These are phyloP conservation scores for Myotis yumanensis DNA, from an alignment of 2,113 vertebrate species.

Conservation along the genomic window DNA sequence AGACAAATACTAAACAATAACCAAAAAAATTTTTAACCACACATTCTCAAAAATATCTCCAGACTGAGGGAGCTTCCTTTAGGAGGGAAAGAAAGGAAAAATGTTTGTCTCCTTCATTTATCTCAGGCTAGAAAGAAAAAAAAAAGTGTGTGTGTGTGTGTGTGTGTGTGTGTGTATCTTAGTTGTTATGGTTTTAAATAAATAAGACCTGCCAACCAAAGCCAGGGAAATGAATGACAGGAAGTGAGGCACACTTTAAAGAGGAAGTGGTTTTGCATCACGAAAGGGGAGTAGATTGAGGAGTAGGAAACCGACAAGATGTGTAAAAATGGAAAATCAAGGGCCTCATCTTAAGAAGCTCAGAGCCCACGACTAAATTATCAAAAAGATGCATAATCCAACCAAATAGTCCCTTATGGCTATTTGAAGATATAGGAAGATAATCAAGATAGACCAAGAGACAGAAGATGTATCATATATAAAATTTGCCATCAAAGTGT, in stretches of 20 bases:
- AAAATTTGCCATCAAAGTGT: conserved; percentile 3
- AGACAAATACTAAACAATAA: background rate
- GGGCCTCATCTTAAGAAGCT: background rate
- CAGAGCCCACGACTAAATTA: background rate
- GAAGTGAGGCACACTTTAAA: conserved; percentile 61
- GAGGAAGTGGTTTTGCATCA: conserved; percentile 60
- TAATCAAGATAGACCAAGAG: background rate
- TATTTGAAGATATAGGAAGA: conserved; percentile 23
- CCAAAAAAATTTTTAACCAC: background rate
- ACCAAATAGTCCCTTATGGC: background rate
- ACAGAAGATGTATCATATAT: background rate
- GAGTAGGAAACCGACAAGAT: conserved; percentile 14
- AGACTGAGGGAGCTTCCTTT: conserved; percentile 32
- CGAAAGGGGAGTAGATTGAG: background rate
- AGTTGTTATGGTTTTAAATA: conserved; percentile 33
- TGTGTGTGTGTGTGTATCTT: background rate
- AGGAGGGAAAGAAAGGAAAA: background rate
- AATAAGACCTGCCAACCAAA: conserved; percentile 42
- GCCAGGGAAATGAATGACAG: conserved; percentile 44
- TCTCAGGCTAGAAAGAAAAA: background rate
- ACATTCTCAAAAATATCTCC: conserved; percentile 19
- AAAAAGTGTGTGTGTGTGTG: no score
- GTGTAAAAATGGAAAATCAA: conserved; percentile 37
- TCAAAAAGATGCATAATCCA: background rate
- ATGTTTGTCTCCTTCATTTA: background rate